Conservation (phyloP, 1,140 invertebrate genomes). For the Drosophila nebulosa region DNA sequence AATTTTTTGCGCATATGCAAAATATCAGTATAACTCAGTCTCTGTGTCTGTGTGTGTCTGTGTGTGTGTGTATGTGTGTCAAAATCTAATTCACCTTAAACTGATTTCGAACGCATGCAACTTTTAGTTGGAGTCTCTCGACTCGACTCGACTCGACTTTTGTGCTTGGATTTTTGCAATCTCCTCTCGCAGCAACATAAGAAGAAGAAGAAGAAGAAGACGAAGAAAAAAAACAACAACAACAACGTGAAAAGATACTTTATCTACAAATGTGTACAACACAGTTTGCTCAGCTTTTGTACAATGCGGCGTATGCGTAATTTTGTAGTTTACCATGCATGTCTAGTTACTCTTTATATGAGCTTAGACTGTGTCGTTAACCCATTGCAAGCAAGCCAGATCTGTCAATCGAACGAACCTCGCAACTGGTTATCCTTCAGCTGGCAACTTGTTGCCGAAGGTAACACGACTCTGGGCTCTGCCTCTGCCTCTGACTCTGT, state of each 20-base stretch:
- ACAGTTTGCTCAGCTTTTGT: constrained; percentile 27
- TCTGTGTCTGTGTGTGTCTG: constrained; percentile 4
- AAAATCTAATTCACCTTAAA: constrained; percentile 80
- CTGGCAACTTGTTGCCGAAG: constrained; percentile 43
- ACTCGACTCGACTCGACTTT: constrained; percentile 33
- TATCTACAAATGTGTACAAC: constrained; percentile 32
- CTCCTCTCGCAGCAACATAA: constrained; percentile 19
- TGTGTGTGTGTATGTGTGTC: constrained; percentile 39
- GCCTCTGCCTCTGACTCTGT: neutral
- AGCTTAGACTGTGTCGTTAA: constrained; percentile 62
- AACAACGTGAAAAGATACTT: constrained; percentile 48
- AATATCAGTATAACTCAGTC: constrained; percentile 12
- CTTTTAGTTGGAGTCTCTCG: constrained; percentile 53
- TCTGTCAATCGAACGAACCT: constrained; percentile 2
- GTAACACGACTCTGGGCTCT: constrained; percentile 30
- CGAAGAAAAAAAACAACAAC: neutral
- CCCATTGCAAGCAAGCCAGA: constrained; percentile 43
- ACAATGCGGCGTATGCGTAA: constrained; percentile 68
- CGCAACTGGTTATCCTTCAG: constrained; percentile 68
- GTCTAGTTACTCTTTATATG: constrained; percentile 47
- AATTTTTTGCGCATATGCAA: constrained; percentile 58
- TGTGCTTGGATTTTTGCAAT: constrained; percentile 33
- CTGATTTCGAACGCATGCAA: constrained; percentile 76
- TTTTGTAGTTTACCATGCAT: constrained; percentile 73
- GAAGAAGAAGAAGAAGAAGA: neutral